These are phyloP conservation scores for Enoplosus armatus DNA, from an alignment of 2,797 vertebrate species.

Conservation along the genomic window DNA sequence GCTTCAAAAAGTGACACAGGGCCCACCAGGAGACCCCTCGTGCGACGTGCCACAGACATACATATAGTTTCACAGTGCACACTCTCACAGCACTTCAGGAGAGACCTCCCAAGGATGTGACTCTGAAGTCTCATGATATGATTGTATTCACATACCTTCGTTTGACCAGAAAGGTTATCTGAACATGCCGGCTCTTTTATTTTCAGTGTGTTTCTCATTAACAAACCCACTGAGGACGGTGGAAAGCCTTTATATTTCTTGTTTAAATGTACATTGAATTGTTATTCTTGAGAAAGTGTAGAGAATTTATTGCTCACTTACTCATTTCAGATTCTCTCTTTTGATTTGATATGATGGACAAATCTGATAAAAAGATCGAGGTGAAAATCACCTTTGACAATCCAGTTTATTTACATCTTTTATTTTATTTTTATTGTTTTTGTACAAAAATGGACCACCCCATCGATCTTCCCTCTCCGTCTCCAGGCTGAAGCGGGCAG, in stretches of 20 bases:
- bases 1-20: not conserved
- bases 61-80: not conserved
- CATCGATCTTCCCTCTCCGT: not conserved
- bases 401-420: not conserved
- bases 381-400: not conserved
- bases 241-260: not conserved
- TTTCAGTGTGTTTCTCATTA: no score
- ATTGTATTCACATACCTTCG: no score
- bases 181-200: no score
- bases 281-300: not conserved
- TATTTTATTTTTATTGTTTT: not conserved
- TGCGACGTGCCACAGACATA: not conserved
- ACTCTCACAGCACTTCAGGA: not conserved
- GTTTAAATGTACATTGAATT: not conserved
- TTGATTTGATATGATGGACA: not conserved
- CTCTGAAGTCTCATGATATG: no score
- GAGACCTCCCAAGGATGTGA: no score
- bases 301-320: not conserved
- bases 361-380: not conserved
- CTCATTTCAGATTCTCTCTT: not conserved
- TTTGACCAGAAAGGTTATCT: no score
- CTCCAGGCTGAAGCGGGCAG: conserved; percentile 91
- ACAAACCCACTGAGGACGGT: not conserved
- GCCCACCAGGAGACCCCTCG: not conserved
- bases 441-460: not conserved